Conservation (phyloP, 2,888 invertebrate genomes). For the Volucella bombylans region DNA sequence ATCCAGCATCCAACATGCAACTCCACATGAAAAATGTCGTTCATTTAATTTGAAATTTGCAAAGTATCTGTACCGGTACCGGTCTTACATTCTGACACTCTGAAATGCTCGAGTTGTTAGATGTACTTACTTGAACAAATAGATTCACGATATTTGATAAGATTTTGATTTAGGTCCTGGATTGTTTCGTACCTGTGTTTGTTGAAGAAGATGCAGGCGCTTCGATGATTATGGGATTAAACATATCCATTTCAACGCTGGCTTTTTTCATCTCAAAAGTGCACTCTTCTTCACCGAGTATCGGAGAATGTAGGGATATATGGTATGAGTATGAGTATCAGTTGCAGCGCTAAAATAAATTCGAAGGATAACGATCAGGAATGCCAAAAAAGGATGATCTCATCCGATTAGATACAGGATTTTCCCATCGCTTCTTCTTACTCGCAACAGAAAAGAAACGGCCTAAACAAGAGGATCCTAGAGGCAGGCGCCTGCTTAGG, state of each 20-base stretch:
- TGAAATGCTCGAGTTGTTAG: background rate
- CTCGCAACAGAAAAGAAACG: conserved; percentile 18
- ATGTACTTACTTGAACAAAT: conserved; percentile 10
- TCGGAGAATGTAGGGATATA: conserved; percentile 8
- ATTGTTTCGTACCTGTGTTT: conserved; percentile 11
- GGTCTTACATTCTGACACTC: too few species aligned
- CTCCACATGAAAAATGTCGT: conserved; percentile 48
- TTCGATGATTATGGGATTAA: conserved; percentile 65
- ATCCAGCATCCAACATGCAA: conserved; percentile 14
- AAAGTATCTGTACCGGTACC: too few species aligned
- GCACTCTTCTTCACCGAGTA: conserved; percentile 19
- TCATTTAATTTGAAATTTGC: conserved; percentile 45
- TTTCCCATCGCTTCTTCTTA: conserved; percentile 46
- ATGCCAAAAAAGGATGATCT: conserved; percentile 59
- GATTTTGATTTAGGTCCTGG: conserved; percentile 29
- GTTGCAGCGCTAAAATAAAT: conserved; percentile 51
- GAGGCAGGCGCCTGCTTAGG: conserved; percentile 66
- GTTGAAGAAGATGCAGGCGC: conserved; percentile 54
- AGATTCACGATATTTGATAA: conserved; percentile 45
- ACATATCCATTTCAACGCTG: conserved; percentile 59
- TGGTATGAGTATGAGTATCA: conserved; percentile 26
- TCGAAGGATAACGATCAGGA: conserved; percentile 58
- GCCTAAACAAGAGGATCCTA: conserved; percentile 32
- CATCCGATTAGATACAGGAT: conserved; percentile 61
- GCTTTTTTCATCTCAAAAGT: conserved; percentile 7